Conservation (phyloP, 2,797 vertebrate genomes). For the Cheirogaleus major region DNA sequence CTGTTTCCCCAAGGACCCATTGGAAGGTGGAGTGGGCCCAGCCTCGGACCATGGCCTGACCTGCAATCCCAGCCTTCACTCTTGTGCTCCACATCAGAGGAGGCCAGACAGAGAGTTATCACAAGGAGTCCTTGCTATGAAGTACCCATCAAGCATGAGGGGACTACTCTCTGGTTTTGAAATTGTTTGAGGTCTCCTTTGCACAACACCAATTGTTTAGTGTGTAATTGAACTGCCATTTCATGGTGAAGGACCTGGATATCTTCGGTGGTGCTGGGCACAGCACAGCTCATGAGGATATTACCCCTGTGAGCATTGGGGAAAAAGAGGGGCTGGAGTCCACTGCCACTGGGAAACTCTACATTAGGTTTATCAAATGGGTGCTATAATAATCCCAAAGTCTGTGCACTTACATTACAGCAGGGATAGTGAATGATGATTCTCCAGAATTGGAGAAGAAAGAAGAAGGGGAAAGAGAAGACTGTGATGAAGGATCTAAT, state of each 20-base stretch:
- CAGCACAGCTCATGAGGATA: slow-evolving; percentile 93
- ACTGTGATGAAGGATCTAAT: slow-evolving; percentile 90
- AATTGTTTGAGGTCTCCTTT: slow-evolving; percentile 94
- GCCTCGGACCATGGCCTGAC: slow-evolving; percentile 92
- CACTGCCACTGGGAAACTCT: slow-evolving; percentile 92
- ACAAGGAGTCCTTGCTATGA: slow-evolving; percentile 94
- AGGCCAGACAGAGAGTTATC: slow-evolving; percentile 93
- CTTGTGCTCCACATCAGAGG: slow-evolving; percentile 90
- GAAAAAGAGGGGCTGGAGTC: slow-evolving; percentile 91
- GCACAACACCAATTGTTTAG: slow-evolving; percentile 94
- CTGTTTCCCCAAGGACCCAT: slow-evolving; percentile 87
- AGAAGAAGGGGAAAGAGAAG: slow-evolving; percentile 89
- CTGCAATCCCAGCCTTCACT: slow-evolving; percentile 91
- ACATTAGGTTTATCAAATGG: slow-evolving; percentile 94
- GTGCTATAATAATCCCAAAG: slow-evolving; percentile 94
- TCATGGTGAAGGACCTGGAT: slow-evolving; percentile 93
- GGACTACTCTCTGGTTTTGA: slow-evolving; percentile 92
- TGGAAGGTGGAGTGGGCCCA: slow-evolving; percentile 87
- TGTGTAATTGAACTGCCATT: slow-evolving; percentile 91
- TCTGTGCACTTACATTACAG: slow-evolving; percentile 92
- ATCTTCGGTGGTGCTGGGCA: slow-evolving; percentile 94
- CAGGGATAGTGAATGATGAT: slow-evolving; percentile 92
- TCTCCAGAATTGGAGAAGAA: slow-evolving; percentile 89
- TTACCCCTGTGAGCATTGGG: slow-evolving; percentile 90
- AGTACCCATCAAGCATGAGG: slow-evolving; percentile 92